These are phyloP conservation scores for Panopea generosa DNA, from an alignment of 2,888 invertebrate genomes.

Conservation along the genomic window DNA sequence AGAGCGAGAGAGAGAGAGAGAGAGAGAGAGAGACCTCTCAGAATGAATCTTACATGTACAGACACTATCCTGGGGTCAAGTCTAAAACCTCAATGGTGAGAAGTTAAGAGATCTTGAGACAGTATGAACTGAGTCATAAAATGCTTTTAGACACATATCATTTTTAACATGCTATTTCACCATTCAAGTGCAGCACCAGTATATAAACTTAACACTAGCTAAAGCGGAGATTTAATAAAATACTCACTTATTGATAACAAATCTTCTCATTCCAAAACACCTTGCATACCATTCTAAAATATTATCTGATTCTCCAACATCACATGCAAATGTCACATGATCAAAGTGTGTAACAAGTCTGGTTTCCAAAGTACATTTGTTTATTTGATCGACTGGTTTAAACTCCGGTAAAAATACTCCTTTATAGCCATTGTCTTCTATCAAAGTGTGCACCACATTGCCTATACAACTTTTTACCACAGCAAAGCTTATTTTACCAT, in stretches of 20 bases:
- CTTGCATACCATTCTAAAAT: conserved; percentile 85
- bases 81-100: too few species aligned
- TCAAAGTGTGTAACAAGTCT: conserved; percentile 83
- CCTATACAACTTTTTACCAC: conserved; percentile 85
- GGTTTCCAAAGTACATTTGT: background rate
- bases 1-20: too few species aligned
- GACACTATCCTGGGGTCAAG: too few species aligned
- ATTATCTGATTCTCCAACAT: conserved; percentile 78
- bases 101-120: too few species aligned
- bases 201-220: too few species aligned
- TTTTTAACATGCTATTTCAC: too few species aligned
- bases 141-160: too few species aligned
- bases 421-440: conserved; percentile 83
- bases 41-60: too few species aligned
- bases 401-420: conserved; percentile 85
- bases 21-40: too few species aligned
- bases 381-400: conserved; percentile 19
- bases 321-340: conserved; percentile 85
- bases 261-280: conserved; percentile 85
- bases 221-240: too few species aligned
- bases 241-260: conserved; percentile 83
- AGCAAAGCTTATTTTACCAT: conserved; percentile 83
- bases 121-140: too few species aligned
- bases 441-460: conserved; percentile 85
- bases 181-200: too few species aligned